Conservation (phyloP, 1,140 invertebrate genomes). For the Bradysia coprophila region DNA sequence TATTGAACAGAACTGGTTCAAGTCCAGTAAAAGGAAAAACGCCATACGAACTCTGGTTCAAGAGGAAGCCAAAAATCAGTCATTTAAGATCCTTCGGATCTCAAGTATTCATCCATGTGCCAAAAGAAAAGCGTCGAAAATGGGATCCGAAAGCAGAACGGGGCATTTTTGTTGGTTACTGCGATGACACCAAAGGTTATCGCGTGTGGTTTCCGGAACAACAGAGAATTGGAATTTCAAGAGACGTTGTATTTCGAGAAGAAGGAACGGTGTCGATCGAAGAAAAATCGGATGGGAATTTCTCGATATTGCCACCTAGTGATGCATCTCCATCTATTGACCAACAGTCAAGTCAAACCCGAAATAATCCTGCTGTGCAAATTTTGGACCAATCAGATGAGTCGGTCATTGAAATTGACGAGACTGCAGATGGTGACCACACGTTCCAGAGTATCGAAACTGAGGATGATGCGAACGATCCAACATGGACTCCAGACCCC, state of each 20-base stretch:
- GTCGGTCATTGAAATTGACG: no score
- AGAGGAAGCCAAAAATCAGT: constrained; percentile 8
- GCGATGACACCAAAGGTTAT: neutral
- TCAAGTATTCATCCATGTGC: constrained; percentile 6
- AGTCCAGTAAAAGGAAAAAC: constrained; percentile 2
- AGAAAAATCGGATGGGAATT: no score
- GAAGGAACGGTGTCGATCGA: no score
- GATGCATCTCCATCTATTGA: no score
- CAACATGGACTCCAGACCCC: no score
- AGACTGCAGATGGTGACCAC: no score
- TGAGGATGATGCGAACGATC: no score
- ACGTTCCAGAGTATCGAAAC: no score
- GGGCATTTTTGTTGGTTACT: constrained; percentile 6
- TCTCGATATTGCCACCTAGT: no score
- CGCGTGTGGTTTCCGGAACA: neutral
- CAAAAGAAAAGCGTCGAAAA: constrained; percentile 6
- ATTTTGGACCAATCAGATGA: no score
- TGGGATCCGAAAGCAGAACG: constrained; percentile 7
- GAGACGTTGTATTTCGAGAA: neutral
- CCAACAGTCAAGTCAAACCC: no score
- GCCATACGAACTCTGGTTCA: constrained; percentile 9
- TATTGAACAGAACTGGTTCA: constrained; percentile 13
- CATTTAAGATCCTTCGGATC: constrained; percentile 12
- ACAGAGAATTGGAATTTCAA: neutral
- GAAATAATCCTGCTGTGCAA: no score